These are phyloP conservation scores for Plestiodon gilberti DNA, from an alignment of 2,113 vertebrate genomes.

Conservation along the genomic window DNA sequence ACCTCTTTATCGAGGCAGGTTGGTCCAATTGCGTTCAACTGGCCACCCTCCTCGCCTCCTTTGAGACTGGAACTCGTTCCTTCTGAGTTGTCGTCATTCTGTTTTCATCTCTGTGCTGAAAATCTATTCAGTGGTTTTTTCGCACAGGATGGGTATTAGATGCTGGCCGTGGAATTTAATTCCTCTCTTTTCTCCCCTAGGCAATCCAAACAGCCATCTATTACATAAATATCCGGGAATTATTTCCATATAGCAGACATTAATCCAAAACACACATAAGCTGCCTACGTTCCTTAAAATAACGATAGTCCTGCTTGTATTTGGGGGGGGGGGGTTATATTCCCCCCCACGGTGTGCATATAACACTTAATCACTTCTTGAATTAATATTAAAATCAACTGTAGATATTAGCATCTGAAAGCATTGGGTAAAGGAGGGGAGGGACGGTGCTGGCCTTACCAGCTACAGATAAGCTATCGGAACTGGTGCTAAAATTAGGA, in stretches of 20 bases:
- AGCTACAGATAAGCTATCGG: conserved; percentile 25
- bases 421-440: background rate
- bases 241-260: conserved; percentile 37
- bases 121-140: background rate
- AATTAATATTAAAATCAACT: conserved; percentile 35
- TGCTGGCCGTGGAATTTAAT: conserved; percentile 4
- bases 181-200: conserved; percentile 4
- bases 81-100: background rate
- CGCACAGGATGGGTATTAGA: background rate
- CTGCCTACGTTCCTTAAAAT: conserved; percentile 16
- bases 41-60: background rate
- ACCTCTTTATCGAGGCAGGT: background rate
- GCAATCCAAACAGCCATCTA: conserved; percentile 16
- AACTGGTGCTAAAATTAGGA: conserved; percentile 23
- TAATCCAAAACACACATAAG: conserved; percentile 48
- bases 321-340: background rate
- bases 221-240: conserved; percentile 40
- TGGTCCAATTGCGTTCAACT: background rate
- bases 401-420: conserved; percentile 25
- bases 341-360: background rate
- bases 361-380: conserved; percentile 37
- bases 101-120: background rate
- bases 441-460: background rate
- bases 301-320: conserved; percentile 19
- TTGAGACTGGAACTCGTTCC: background rate